Evolutionary conservation across 2,797 vertebrate species (phyloP), one percentile per base, ranked within the genome.

Genomic region (Cossypha dichroa): DNA sequence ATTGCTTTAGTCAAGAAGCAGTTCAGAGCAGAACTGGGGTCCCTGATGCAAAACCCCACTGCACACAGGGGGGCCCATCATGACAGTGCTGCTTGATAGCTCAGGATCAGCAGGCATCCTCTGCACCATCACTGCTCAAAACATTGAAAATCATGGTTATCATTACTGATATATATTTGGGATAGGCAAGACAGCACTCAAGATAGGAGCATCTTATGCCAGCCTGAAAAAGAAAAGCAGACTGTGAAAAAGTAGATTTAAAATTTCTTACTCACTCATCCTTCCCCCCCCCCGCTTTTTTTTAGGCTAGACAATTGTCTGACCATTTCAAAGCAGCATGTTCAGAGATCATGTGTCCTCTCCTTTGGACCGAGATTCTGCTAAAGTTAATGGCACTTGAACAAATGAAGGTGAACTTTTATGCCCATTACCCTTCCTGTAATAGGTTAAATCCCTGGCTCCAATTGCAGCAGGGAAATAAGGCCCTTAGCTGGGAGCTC

Each of bases 31-130:
- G n/a, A 92, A 63, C 2, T 36, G 36, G 14, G 5, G 49, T 40
- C 46, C 38, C 10, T 41, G 54, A 66, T 0, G 1, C 33, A 62
- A 64, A 74, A 40, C 4, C 8, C 13, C 6, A 3, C 15, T 14
- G 52, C 34, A 38, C 6, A 20, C 0, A 0, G 17, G 4, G 26
- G 28, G 15, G n/a, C 10, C 26, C 10, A 19, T 19, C 4, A 2
- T 2, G 11, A 48, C 48, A 74, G 48, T 4, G 0, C 40, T 45
- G 51, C 20, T 28, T 45, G n/a, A n/a, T 1, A 67, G 55, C 13
- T 75, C 2, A 1, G 34, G 55, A 90, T 20, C 3, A 3, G 31
- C 60, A 64, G 14, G 26, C 3, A 6, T 21, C 36, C 38, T 45
- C 80, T 41, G n/a, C 46, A 52, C 33, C 26, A 49, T 0, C 33